Conservation (phyloP, 2,797 vertebrate genomes). For the Vireo griseus region DNA sequence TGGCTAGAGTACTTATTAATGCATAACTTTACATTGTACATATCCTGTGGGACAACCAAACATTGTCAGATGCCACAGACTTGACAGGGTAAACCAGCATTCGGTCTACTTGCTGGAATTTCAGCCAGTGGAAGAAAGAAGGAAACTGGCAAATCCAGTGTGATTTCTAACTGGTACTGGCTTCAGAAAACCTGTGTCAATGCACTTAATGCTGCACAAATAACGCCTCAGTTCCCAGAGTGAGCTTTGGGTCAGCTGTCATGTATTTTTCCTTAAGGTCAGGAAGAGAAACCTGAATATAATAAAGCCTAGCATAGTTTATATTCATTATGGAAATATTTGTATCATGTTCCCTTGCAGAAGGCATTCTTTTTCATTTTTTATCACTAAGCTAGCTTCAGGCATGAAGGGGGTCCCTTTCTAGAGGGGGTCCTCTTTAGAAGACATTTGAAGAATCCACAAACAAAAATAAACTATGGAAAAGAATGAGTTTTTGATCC, state of each 20-base stretch:
- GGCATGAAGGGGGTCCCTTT: neutral
- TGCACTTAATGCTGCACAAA: neutral
- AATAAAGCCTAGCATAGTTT: neutral
- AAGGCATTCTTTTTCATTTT: constrained; percentile 10
- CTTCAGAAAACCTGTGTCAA: neutral
- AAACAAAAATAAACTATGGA: constrained; percentile 1
- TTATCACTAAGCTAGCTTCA: neutral
- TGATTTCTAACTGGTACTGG: neutral
- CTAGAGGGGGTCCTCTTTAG: neutral
- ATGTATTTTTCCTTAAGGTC: neutral
- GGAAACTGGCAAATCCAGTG: neutral
- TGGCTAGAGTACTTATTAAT: neutral
- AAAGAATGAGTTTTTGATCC: constrained; percentile 35
- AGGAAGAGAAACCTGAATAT: neutral
- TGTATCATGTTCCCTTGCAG: neutral
- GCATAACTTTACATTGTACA: neutral
- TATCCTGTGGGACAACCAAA: neutral
- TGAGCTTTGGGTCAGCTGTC: neutral
- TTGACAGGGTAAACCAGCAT: neutral
- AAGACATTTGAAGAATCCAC: constrained; percentile 27
- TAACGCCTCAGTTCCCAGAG: neutral
- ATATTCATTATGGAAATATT: constrained; percentile 19
- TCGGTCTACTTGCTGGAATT: neutral
- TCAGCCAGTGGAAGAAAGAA: neutral
- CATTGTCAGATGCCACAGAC: neutral